Evolutionary conservation across 2,113 vertebrate species (phyloP).

Genomic region (Dascyllus trimaculatus): DNA sequence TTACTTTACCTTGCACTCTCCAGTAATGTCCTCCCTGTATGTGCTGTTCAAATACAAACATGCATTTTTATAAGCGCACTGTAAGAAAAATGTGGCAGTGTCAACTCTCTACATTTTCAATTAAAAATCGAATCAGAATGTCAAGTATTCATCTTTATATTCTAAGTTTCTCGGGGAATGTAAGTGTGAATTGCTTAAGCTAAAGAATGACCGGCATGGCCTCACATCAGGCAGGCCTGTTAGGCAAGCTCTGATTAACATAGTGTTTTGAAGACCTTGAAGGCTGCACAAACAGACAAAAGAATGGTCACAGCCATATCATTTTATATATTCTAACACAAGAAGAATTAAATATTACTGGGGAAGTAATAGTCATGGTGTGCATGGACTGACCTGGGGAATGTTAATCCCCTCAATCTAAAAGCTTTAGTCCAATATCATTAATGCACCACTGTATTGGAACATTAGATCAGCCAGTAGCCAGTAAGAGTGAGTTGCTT

Average conservation of each 20-base stretch:
- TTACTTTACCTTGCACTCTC: neutral
- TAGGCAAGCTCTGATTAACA: neutral
- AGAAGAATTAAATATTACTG: slow-evolving; percentile 36
- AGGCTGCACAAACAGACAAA: neutral
- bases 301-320: neutral
- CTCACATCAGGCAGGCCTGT: neutral
- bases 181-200: neutral
- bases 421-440: slow-evolving; percentile 56
- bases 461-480: slow-evolving; percentile 21
- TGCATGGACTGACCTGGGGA: slow-evolving; percentile 34
- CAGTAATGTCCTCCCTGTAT: neutral
- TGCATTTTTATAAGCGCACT: neutral
- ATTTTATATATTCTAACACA: slow-evolving; percentile 24
- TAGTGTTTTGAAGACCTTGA: slow-evolving; percentile 25
- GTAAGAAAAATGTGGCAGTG: neutral
- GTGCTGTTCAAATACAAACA: neutral
- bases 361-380: slow-evolving; percentile 22
- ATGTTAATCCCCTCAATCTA: slow-evolving; percentile 60
- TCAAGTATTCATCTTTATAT: neutral
- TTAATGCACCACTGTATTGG: slow-evolving; percentile 36
- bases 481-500: slow-evolving; percentile 1
- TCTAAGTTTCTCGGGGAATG: neutral
- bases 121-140: neutral
- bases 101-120: neutral
- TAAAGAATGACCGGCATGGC: neutral